A percentile compares a stretch with the other conserved stretches of the same genome.
Evolutionary conservation across 2,888 invertebrate genomes (phyloP).

Genomic region (Cephus spinipes): DNA sequence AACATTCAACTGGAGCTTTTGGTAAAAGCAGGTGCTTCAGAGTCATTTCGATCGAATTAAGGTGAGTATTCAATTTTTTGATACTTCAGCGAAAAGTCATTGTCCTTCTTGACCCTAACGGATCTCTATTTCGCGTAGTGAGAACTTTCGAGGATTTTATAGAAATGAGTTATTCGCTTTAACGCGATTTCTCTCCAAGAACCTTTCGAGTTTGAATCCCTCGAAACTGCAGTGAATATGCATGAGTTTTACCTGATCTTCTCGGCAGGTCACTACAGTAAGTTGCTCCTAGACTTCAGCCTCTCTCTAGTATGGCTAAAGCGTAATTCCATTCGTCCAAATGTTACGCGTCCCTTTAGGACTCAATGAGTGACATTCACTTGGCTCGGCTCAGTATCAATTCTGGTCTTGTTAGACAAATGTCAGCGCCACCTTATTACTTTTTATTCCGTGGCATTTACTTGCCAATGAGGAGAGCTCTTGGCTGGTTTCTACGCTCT

Average conservation of each 20-base stretch:
- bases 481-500: neutral
- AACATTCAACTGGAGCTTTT: neutral
- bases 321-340: neutral
- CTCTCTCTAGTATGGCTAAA: neutral
- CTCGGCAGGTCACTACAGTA: neutral
- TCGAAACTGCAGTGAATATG: neutral
- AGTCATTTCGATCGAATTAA: neutral
- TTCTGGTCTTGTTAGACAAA: slow-evolving; percentile 30
- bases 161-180: neutral
- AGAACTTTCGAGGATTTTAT: neutral
- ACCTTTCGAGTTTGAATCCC: neutral
- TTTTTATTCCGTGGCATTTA: slow-evolving; percentile 37
- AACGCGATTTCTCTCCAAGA: neutral
- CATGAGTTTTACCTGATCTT: neutral
- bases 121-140: neutral
- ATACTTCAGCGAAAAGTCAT: neutral
- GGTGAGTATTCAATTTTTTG: neutral
- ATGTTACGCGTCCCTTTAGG: neutral
- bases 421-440: slow-evolving; percentile 37
- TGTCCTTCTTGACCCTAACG: neutral
- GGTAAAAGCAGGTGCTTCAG: neutral
- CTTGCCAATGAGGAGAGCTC: neutral
- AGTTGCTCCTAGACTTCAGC: neutral
- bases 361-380: neutral
- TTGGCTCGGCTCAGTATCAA: neutral